These are phyloP conservation scores for Dicycla oo DNA, from an alignment of 2,888 invertebrate genomes.

Conservation along the genomic window DNA sequence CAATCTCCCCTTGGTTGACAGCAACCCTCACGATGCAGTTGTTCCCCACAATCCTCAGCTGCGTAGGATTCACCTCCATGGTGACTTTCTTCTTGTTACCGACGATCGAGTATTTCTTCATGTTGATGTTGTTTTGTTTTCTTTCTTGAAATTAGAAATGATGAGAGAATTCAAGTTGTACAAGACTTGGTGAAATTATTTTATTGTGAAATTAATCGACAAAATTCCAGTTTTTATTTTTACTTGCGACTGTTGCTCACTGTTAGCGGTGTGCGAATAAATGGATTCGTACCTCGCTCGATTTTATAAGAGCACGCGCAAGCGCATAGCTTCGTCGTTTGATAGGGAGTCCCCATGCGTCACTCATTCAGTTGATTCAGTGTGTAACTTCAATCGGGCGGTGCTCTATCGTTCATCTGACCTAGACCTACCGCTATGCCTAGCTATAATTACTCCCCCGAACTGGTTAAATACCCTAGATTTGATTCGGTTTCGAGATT, in stretches of 20 bases:
- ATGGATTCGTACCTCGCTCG: slow-evolving; percentile 35
- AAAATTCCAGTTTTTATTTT: slow-evolving; percentile 34
- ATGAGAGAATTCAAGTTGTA: slow-evolving; percentile 32
- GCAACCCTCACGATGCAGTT: slow-evolving; percentile 82
- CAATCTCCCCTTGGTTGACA: slow-evolving; percentile 84
- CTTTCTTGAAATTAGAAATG: slow-evolving; percentile 37
- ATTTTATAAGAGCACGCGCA: slow-evolving; percentile 68
- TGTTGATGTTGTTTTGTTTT: slow-evolving; percentile 67
- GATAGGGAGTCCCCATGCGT: slow-evolving; percentile 76
- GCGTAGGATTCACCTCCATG: slow-evolving; percentile 83
- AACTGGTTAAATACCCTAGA: slow-evolving; percentile 20
- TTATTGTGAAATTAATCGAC: slow-evolving; percentile 33
- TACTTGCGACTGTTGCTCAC: slow-evolving; percentile 40
- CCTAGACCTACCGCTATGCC: slow-evolving; percentile 32
- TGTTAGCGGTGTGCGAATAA: slow-evolving; percentile 65
- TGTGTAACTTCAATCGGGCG: slow-evolving; percentile 51
- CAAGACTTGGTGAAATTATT: slow-evolving; percentile 20
- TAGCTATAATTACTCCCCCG: slow-evolving; percentile 54
- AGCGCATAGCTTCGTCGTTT: slow-evolving; percentile 65
- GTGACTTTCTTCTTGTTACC: slow-evolving; percentile 89
- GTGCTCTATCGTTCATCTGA: slow-evolving; percentile 39
- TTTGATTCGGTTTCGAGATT: slow-evolving; percentile 3
- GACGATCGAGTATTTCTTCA: slow-evolving; percentile 86
- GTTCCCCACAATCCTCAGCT: slow-evolving; percentile 85
- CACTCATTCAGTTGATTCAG: slow-evolving; percentile 66